Conservation (phyloP, 2,797 vertebrate species). For the Nyctibius grandis region DNA sequence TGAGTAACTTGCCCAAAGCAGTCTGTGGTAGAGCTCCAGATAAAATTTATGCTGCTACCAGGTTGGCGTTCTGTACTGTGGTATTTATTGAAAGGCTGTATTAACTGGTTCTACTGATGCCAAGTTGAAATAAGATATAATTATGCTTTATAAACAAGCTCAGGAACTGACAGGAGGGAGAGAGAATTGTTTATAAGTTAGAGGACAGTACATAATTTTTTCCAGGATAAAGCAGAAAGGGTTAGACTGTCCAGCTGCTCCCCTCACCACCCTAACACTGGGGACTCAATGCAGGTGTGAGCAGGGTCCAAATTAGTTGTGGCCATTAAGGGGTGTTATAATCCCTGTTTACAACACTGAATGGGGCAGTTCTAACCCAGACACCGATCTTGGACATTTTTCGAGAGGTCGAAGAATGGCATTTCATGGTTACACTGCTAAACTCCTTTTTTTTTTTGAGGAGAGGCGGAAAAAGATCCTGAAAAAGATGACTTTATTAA, state of each 20-base stretch:
- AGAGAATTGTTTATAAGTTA: not conserved
- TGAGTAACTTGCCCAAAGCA: not conserved
- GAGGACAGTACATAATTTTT: not conserved
- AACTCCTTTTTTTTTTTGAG: not conserved
- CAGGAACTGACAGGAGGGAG: not conserved
- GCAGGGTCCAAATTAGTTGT: not conserved
- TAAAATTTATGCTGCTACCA: not conserved
- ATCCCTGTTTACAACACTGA: not conserved
- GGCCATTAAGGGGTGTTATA: not conserved
- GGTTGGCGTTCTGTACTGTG: not conserved
- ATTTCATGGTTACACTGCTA: not conserved
- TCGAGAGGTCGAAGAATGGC: not conserved
- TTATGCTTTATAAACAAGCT: slow-evolving; percentile 8
- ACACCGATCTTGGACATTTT: not conserved
- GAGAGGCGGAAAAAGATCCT: not conserved
- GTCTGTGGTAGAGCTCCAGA: not conserved
- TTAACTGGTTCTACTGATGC: not conserved
- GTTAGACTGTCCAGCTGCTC: not conserved
- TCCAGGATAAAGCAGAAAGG: not conserved
- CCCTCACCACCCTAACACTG: not conserved
- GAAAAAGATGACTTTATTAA: not conserved
- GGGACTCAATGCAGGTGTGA: not conserved
- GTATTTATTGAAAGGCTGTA: not conserved
- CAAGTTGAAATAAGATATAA: not conserved
- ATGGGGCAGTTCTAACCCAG: not conserved